Evolutionary conservation across 2,888 invertebrate species (phyloP).

Genomic region (Coelogynopora nodosa): DNA sequence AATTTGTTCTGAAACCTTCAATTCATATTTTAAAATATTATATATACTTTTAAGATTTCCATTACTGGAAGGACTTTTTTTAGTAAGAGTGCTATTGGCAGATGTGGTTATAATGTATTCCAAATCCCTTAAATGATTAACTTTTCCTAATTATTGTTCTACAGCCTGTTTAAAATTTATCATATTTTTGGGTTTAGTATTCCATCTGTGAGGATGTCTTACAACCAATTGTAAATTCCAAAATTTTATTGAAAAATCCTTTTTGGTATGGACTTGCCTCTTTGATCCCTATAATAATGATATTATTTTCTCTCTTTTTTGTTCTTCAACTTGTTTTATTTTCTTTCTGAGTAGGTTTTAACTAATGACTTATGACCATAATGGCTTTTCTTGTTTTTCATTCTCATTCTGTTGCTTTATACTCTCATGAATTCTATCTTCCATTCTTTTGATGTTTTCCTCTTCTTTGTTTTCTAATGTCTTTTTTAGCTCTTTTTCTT

Average conservation of each 20-base stretch:
- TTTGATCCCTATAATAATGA: not conserved
- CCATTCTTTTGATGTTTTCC: slow-evolving; percentile 4
- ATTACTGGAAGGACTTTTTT: not conserved
- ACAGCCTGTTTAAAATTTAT: not conserved
- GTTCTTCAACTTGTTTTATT: not conserved
- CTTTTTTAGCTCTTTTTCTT: not conserved
- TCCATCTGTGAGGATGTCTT: not conserved
- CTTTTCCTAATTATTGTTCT: not conserved
- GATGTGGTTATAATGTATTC: slow-evolving; percentile 16
- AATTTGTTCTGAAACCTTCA: slow-evolving; percentile 11
- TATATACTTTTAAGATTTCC: not conserved
- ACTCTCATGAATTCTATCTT: not conserved
- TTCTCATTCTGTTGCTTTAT: not conserved
- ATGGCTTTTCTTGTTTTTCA: slow-evolving; percentile 24
- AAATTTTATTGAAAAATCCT: not conserved
- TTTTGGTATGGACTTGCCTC: slow-evolving; percentile 1
- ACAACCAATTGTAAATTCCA: not conserved
- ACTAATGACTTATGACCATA: not conserved
- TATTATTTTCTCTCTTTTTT: slow-evolving; percentile 14
- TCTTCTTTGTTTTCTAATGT: not conserved
- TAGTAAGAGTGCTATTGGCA: not conserved
- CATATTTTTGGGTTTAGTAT: slow-evolving; percentile 18
- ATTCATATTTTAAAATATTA: slow-evolving; percentile 2
- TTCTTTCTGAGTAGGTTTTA: not conserved
- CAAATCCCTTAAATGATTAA: not conserved